A percentile compares a stretch with the other conserved stretches of the same genome.
Conservation (phyloP, 2,113 vertebrate genomes). For the Microtus richardsoni region DNA sequence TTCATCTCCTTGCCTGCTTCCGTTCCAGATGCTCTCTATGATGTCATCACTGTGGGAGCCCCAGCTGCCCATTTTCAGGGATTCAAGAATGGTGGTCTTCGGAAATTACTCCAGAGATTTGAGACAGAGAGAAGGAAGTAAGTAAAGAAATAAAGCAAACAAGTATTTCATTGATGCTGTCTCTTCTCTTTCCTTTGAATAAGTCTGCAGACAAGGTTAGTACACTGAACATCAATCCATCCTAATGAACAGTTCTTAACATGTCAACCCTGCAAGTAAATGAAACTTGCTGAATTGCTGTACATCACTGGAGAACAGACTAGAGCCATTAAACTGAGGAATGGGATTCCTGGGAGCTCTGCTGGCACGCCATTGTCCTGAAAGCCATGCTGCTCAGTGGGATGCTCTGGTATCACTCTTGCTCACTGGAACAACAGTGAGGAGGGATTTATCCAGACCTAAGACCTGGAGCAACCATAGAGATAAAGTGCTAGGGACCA, state of each 20-base stretch:
- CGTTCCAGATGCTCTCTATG: constrained; percentile 93
- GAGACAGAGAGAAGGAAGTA: constrained; percentile 97
- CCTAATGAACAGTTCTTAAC: not conserved
- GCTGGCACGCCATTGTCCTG: not conserved
- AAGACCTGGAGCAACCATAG: not conserved
- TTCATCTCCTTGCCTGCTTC: constrained; percentile 71
- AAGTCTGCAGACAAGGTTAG: not conserved
- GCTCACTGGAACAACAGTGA: not conserved
- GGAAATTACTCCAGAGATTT: constrained; percentile 94
- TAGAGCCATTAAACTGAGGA: not conserved
- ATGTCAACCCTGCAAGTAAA: not conserved
- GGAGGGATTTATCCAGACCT: not conserved
- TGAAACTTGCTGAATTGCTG: not conserved
- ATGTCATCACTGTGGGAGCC: constrained; percentile 96
- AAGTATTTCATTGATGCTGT: not conserved
- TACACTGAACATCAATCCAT: not conserved
- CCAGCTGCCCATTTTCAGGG: constrained; percentile 98
- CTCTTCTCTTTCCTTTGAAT: not conserved
- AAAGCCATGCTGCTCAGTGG: not conserved
- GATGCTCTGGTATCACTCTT: not conserved
- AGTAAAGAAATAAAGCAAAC: constrained; percentile 69
- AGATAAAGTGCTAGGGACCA: not conserved
- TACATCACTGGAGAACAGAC: not conserved
- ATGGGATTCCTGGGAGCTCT: not conserved
- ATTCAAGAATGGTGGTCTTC: constrained; percentile 97